Evolutionary conservation across 2,797 vertebrate species (phyloP), one percentile per base, ranked within the genome.

Genomic region (Argya squamiceps): DNA sequence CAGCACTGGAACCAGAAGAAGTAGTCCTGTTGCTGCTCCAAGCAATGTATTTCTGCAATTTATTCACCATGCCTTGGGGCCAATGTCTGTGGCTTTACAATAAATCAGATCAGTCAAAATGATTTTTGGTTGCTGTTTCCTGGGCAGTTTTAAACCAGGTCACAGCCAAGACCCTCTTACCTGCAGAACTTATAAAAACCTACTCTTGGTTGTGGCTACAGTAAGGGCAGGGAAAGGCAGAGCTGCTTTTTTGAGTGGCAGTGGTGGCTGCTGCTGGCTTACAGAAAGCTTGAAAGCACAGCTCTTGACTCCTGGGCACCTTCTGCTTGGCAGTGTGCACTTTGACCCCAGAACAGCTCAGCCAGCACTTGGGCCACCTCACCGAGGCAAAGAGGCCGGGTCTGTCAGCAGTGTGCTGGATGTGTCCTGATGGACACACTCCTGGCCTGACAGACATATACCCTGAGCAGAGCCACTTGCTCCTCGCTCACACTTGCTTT

Each of bases 371-470:
- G 53, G 68, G 47, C 55, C 70, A 76, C 44, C 24, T 20, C 63
- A 10, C 2, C 1, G 41, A 37, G 34, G 30, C 12, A 22, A 34
- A 64, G 4, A 19, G 0, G 1, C 9, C 3, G 2, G 19, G 26
- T 22, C 37, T 37, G n/a, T 34, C 59, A 77, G 44, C 39, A n/a
- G n/a, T 0, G 0, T 2, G 12, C 44, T 56, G 89, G 58, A 75
- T 0, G 0, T 0, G 0, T 75, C 44, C 77, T 53, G 63, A 46
- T 0, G 0, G 64, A 87, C 60, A 13, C 0, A 0, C 52, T 64
- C 47, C 0, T 0, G 60, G 53, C 37, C 78, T n/a, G 52, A 34
- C 0, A 1, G 69, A 84, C 68, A 30, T 59, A 26, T 1, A 0
- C 23, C 36, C 63, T 1, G 0, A 77, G 59, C 39, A 56, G 34